Conservation (phyloP, 2,797 vertebrate genomes). For the Pseudomugil tenellus region DNA sequence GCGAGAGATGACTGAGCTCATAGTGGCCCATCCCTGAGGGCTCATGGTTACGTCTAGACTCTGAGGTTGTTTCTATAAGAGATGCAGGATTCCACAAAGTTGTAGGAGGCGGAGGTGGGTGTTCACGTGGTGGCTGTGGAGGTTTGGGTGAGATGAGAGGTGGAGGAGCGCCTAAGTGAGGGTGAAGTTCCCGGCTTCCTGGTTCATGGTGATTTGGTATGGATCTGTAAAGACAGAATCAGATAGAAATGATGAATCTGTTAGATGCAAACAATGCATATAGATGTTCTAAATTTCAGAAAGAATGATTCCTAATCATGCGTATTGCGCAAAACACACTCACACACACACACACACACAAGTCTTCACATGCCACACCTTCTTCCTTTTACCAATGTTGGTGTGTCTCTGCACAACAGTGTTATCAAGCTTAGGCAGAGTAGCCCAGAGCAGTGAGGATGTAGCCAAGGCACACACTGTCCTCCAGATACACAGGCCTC, state of each 20-base stretch:
- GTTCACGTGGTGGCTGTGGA: slow-evolving; percentile 84
- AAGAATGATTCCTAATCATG: slow-evolving; percentile 23
- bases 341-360: slow-evolving; percentile 22
- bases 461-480: slow-evolving; percentile 67
- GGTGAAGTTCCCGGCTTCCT: slow-evolving; percentile 84
- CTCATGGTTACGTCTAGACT: slow-evolving; percentile 86
- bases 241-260: slow-evolving; percentile 9
- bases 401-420: slow-evolving; percentile 49
- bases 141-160: slow-evolving; percentile 97
- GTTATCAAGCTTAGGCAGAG: slow-evolving; percentile 73
- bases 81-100: slow-evolving; percentile 95
- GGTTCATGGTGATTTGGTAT: slow-evolving; percentile 88
- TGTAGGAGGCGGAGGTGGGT: slow-evolving; percentile 84
- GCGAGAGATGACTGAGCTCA: slow-evolving; percentile 83
- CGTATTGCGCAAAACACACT: slow-evolving; percentile 15
- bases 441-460: slow-evolving; percentile 69
- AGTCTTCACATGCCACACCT: slow-evolving; percentile 16
- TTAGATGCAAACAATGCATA: slow-evolving; percentile 23
- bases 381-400: slow-evolving; percentile 43
- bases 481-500: slow-evolving; percentile 62
- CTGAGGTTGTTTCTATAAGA: slow-evolving; percentile 88
- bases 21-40: slow-evolving; percentile 79
- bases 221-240: slow-evolving; percentile 74
- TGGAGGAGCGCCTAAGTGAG: slow-evolving; percentile 92
- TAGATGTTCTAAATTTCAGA: slow-evolving; percentile 13